These are phyloP conservation scores for Mormyrops boulengeri DNA, from an alignment of 2,797 vertebrate species.

Conservation along the genomic window DNA sequence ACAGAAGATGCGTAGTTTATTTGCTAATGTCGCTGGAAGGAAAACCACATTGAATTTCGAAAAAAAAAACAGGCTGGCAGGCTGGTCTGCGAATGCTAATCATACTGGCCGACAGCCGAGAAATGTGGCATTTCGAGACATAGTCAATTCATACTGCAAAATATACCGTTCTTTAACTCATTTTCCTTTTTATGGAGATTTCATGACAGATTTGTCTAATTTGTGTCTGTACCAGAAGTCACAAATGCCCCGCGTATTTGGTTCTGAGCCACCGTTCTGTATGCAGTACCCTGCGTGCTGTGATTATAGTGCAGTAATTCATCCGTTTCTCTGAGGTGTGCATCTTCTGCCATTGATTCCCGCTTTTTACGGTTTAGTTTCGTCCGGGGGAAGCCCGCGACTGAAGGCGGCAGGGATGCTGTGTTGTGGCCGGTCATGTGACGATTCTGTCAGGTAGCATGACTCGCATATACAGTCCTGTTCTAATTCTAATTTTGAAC, in stretches of 20 bases:
- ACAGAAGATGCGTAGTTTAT: not conserved
- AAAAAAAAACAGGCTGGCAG: not conserved
- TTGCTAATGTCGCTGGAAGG: not conserved
- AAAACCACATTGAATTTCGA: not conserved
- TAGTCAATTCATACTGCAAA: not conserved
- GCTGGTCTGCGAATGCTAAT: not conserved
- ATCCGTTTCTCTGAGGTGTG: not conserved
- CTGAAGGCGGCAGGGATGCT: not conserved
- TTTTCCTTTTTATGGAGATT: not conserved
- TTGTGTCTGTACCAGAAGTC: not conserved
- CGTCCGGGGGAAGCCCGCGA: not conserved
- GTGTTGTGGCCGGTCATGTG: not conserved
- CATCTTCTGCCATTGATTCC: not conserved
- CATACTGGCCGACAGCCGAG: not conserved
- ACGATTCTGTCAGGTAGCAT: not conserved
- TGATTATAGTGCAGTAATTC: not conserved
- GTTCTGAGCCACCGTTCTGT: not conserved
- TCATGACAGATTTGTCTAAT: not conserved
- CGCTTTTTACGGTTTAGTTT: not conserved
- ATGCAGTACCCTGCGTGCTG: not conserved
- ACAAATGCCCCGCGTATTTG: not conserved
- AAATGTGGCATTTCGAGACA: not conserved
- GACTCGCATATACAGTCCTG: not conserved
- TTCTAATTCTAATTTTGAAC: constrained; percentile 6
- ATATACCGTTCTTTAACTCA: not conserved